Conservation (phyloP, 2,888 invertebrate genomes). For the Galerucella calmariensis region DNA sequence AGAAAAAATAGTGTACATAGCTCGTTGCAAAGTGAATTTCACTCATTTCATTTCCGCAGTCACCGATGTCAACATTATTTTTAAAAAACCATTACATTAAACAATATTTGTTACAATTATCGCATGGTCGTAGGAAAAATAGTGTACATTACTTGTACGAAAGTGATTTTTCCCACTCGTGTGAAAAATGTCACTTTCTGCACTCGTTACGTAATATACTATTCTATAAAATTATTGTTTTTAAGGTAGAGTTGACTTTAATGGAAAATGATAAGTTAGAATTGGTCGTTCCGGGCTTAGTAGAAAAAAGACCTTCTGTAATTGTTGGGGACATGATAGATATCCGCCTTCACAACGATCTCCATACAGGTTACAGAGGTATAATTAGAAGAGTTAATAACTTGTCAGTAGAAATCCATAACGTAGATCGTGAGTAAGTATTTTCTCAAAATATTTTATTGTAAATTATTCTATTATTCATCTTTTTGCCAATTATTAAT, state of each 20-base stretch:
- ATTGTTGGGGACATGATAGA: slow-evolving; percentile 70
- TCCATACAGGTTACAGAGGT: slow-evolving; percentile 62
- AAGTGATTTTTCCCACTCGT: too few relatives aligned
- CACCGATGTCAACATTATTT: too few relatives aligned
- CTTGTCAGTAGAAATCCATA: slow-evolving; percentile 60
- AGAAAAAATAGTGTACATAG: too few relatives aligned
- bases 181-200: too few relatives aligned
- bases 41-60: too few relatives aligned
- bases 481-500: not conserved
- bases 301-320: slow-evolving; percentile 76
- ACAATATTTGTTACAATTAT: too few relatives aligned
- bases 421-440: slow-evolving; percentile 61
- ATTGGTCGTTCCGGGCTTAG: slow-evolving; percentile 73
- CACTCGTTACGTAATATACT: not conserved
- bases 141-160: too few relatives aligned
- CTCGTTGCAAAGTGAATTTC: too few relatives aligned
- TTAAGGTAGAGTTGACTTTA: slow-evolving; percentile 12
- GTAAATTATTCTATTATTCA: too few relatives aligned
- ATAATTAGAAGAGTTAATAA: slow-evolving; percentile 63
- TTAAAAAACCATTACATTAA: too few relatives aligned
- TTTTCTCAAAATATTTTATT: not conserved
- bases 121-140: too few relatives aligned
- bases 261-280: slow-evolving; percentile 51
- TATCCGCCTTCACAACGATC: slow-evolving; percentile 58
- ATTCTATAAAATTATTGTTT: slow-evolving; percentile 48